Base-by-base conservation (phyloP, 30 jellyfish, hydroid and myxozoan genomes). In the Pseudorhiza aurosa region DNA sequence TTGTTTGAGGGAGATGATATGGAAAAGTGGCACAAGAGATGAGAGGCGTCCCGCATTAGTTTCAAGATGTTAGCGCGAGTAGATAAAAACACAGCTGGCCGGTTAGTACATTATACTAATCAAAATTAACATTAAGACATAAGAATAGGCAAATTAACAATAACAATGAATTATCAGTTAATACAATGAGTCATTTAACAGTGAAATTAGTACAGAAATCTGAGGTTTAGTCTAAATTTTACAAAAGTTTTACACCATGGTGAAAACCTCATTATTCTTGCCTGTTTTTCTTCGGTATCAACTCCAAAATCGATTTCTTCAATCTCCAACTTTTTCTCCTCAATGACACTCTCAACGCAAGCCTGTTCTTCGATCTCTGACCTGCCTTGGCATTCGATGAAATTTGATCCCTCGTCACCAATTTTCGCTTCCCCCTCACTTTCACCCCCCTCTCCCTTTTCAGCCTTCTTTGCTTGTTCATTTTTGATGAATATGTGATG, bases 401-500 rank as follows among this genome's bases (percentile, higher is more conserved):
- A 0, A 15, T 9, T 8, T 14, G 22, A 15, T 8, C 24, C 17
- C 14, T 24, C 51, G 14, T 8, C 65, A 22, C 10, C 82, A 3
- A 19, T 47, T 18, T 3, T 17, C 10, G 29, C 15, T 22, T 27
- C 30, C 4, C 27, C 67, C 51, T 68, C 47, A 0, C 9, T 12
- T 12, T 2, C 65, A 18, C 2, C 21, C 26, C 46, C 36, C 8
- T 8, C 67, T 42, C 21, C 50, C 0, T 8, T 72, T 27, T 18
- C 72, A 9, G 40, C 59, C 22, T 19, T 17, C 2, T 24, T 33
- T 3, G 64, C 14, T 15, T 12, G 39, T 27, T 18, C 46, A 35
- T 15, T n/a, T 33, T 31, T 45, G 42, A 62, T 45, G 74, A 31
- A 62, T 0, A 71, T 62, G 63, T 77, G 89, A n/a, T 59, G 72